phyloP scores from a whole-genome alignment of 2,113 vertebrate genomes.

The Patagioenas fasciata region DNA sequence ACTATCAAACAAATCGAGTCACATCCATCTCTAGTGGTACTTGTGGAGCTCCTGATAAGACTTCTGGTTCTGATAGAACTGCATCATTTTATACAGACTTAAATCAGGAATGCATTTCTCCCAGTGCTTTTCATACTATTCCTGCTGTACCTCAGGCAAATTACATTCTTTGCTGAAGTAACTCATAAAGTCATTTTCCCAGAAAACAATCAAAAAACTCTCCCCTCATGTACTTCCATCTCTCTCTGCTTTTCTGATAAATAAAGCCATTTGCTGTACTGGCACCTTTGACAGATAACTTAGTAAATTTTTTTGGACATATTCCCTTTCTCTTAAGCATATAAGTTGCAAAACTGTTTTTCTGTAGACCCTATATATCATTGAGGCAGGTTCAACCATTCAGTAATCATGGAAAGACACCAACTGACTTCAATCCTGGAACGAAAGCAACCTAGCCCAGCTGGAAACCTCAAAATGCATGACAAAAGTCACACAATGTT shows the following conservation, averaged over 20 bases:
- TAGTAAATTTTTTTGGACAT: background rate
- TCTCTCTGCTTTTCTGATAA: background rate
- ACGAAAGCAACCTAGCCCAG: background rate
- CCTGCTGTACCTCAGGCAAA: background rate
- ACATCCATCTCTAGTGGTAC: background rate
- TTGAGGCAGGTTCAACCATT: background rate
- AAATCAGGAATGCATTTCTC: background rate
- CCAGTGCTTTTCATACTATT: background rate
- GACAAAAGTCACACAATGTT: background rate
- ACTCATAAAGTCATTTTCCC: background rate
- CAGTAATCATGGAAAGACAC: background rate
- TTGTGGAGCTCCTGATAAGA: background rate
- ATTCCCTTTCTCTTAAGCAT: background rate
- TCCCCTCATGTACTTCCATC: background rate
- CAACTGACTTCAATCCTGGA: background rate
- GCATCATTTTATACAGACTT: background rate
- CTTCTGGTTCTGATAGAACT: background rate
- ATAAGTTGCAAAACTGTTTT: background rate
- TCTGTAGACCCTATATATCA: background rate
- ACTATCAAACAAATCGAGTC: background rate
- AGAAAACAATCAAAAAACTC: background rate
- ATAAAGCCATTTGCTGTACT: background rate
- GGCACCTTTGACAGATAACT: background rate
- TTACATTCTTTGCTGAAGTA: background rate
- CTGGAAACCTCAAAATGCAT: background rate